A percentile compares a stretch with the other conserved stretches of the same genome.
phyloP scores from a whole-genome alignment of 2,797 vertebrate species.

The Xiphorhynchus erythropygius region DNA sequence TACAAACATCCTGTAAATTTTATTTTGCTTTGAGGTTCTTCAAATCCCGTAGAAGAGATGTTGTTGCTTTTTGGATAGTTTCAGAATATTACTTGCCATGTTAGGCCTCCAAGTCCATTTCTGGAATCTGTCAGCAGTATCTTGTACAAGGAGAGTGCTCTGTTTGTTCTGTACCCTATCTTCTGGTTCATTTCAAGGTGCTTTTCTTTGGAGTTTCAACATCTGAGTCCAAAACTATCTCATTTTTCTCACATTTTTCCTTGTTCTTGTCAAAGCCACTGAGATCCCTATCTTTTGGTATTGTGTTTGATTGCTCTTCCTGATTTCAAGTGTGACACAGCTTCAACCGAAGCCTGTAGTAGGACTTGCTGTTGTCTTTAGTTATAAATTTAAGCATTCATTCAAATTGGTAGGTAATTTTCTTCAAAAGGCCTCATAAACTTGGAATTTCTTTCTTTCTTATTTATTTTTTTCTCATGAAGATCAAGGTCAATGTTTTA shows the following conservation, averaged over 20 bases:
- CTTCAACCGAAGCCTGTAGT: neutral
- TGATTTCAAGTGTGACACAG: neutral
- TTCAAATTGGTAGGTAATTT: neutral
- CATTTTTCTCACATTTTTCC: neutral
- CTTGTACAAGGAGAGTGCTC: neutral
- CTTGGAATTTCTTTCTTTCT: neutral
- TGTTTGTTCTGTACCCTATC: neutral
- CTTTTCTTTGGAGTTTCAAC: neutral
- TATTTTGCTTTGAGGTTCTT: neutral
- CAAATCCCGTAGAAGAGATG: neutral
- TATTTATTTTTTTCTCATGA: neutral
- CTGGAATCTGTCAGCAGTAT: neutral
- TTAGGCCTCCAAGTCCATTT: neutral
- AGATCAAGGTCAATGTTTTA: too few species aligned
- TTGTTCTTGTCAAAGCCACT: neutral
- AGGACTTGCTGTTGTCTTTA: neutral
- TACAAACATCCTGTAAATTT: neutral
- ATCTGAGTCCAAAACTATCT: neutral
- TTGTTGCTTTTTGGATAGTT: neutral
- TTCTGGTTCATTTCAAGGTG: neutral
- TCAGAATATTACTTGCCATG: neutral
- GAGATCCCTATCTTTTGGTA: neutral
- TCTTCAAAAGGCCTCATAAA: neutral
- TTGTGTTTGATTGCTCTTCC: neutral
- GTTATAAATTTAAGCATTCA: neutral